Evolutionary conservation across 1,140 invertebrate genomes (phyloP).

Genomic region (Tachypleus tridentatus): DNA sequence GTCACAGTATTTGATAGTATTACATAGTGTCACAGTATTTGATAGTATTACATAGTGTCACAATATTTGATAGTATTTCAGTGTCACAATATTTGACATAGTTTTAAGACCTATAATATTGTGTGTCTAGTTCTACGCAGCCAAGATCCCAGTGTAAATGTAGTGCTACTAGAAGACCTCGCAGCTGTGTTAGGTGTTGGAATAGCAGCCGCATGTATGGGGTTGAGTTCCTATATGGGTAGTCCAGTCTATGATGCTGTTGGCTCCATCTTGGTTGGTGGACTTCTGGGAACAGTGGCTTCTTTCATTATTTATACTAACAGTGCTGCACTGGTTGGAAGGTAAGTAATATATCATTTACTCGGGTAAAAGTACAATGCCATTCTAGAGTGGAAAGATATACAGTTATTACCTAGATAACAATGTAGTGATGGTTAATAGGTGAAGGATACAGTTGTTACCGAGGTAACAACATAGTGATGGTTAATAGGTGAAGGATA

Average conservation of each 20-base stretch:
- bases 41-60: too few species aligned
- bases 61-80: neutral
- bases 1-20: conserved; percentile 1
- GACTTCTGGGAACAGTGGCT: conserved; percentile 76
- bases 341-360: conserved; percentile 34
- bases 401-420: neutral
- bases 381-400: neutral
- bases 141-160: conserved; percentile 88
- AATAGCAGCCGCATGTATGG: conserved; percentile 80
- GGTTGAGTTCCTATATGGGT: conserved; percentile 57
- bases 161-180: conserved; percentile 90
- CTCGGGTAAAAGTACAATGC: too few species aligned
- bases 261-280: conserved; percentile 81
- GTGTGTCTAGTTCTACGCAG: conserved; percentile 32
- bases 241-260: conserved; percentile 74
- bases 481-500: too few species aligned
- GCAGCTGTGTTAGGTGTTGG: conserved; percentile 83
- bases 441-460: too few species aligned
- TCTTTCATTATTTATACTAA: conserved; percentile 95
- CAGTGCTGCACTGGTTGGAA: conserved; percentile 77
- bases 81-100: conserved; percentile 4
- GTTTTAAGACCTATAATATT: conserved; percentile 13
- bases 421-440: too few species aligned
- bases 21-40: neutral
- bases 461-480: too few species aligned